These are phyloP conservation scores for Lathronympha strigana DNA, from an alignment of 2,888 invertebrate genomes.

Conservation along the genomic window DNA sequence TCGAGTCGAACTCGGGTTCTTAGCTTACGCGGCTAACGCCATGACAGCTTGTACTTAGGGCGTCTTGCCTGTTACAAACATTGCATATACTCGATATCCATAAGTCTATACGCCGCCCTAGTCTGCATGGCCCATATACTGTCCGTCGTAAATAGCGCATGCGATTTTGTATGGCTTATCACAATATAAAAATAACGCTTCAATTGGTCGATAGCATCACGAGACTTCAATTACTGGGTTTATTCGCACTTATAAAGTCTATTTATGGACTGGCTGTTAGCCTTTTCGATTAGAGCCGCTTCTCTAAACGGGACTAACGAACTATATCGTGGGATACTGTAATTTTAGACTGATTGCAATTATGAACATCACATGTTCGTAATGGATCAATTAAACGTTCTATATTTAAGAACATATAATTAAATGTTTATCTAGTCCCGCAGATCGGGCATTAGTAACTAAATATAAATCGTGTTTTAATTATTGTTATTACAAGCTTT, in stretches of 20 bases:
- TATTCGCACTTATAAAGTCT: slow-evolving; percentile 65
- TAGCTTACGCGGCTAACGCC: too few species aligned
- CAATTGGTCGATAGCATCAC: slow-evolving; percentile 65
- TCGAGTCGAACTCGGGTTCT: too few species aligned
- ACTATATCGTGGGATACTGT: slow-evolving; percentile 53
- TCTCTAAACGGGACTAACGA: slow-evolving; percentile 59
- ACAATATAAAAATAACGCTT: slow-evolving; percentile 66
- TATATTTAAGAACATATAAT: slow-evolving; percentile 23
- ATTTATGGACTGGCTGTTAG: slow-evolving; percentile 75
- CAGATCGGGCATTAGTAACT: neutral
- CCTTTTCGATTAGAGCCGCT: slow-evolving; percentile 64
- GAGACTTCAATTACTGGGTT: slow-evolving; percentile 65
- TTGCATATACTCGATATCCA: too few species aligned
- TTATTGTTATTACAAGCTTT: too few species aligned
- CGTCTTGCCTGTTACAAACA: too few species aligned
- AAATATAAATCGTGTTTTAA: neutral
- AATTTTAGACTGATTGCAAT: slow-evolving; percentile 65
- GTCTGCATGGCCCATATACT: neutral
- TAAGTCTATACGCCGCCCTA: too few species aligned
- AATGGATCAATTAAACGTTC: slow-evolving; percentile 25
- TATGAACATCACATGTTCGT: slow-evolving; percentile 55
- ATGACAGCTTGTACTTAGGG: too few species aligned
- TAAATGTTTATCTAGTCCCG: neutral
- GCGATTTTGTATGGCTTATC: slow-evolving; percentile 44
- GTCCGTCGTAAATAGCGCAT: slow-evolving; percentile 15